phyloP scores from a whole-genome alignment of 2,113 vertebrate genomes.

The Andinoacara biseriatus region DNA sequence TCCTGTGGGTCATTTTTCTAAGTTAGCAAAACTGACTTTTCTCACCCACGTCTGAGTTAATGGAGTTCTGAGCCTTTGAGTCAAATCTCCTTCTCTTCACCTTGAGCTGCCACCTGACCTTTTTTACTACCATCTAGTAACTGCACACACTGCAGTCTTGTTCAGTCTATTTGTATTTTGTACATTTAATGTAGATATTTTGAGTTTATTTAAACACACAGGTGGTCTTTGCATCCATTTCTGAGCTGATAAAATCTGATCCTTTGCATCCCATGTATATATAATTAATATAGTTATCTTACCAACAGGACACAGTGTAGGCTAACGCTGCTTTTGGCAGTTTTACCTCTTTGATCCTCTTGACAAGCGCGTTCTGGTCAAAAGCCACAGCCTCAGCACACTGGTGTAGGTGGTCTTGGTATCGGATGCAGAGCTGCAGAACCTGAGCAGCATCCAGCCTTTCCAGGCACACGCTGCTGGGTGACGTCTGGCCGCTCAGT shows the following conservation, averaged over 20 bases:
- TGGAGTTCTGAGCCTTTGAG: background rate
- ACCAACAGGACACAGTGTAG: background rate
- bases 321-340: background rate
- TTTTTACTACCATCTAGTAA: background rate
- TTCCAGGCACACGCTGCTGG: slow-evolving; percentile 87
- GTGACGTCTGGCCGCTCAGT: slow-evolving; percentile 92
- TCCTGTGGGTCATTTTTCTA: background rate
- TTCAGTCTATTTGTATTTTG: background rate
- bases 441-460: slow-evolving; percentile 92
- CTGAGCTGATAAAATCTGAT: background rate
- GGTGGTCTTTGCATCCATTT: background rate
- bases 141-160: background rate
- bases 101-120: background rate
- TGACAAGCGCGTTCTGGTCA: slow-evolving; percentile 96
- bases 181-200: background rate
- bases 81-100: background rate
- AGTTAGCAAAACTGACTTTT: background rate
- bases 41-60: background rate
- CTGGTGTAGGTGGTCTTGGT: slow-evolving; percentile 96
- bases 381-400: slow-evolving; percentile 97
- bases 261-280: background rate
- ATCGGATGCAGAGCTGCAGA: slow-evolving; percentile 92
- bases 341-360: slow-evolving; percentile 94
- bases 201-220: background rate
- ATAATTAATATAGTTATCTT: background rate